Percentiles rank a stretch among this genome's conserved stretches.
Evolutionary conservation across 2,113 vertebrate genomes (phyloP).

Genomic region (Sceloporus undulatus): DNA sequence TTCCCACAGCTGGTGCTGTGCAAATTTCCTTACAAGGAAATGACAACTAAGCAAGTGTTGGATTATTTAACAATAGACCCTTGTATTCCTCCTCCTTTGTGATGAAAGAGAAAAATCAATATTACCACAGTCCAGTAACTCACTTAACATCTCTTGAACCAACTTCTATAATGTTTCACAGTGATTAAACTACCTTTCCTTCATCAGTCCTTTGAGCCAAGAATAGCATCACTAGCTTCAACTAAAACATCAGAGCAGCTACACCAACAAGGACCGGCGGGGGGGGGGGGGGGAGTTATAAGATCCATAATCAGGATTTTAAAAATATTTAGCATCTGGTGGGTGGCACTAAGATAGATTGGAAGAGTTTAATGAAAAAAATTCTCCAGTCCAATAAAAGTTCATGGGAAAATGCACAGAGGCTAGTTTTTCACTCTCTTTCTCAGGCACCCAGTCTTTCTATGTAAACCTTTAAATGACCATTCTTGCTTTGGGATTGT

Average conservation of each 20-base stretch:
- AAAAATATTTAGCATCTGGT: not conserved
- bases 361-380: not conserved
- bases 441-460: not conserved
- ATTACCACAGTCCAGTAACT: constrained; percentile 15
- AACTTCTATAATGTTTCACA: constrained; percentile 10
- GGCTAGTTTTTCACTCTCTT: not conserved
- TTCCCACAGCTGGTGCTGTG: constrained; percentile 4
- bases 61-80: constrained; percentile 9
- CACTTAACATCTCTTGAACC: constrained; percentile 23
- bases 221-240: not conserved
- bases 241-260: not conserved
- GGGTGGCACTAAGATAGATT: not conserved
- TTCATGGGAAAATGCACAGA: not conserved
- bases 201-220: not conserved
- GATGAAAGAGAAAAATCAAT: constrained; percentile 11
- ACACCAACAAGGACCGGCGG: not conserved
- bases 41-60: constrained; percentile 14
- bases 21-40: constrained; percentile 13
- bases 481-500: not conserved
- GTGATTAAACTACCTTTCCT: constrained; percentile 4
- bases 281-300: not conserved
- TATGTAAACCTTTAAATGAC: not conserved
- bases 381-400: not conserved
- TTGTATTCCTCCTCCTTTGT: constrained; percentile 10
- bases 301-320: not conserved